These are phyloP conservation scores for Drosophila navojoa DNA, from an alignment of 1,140 invertebrate species.

Conservation along the genomic window DNA sequence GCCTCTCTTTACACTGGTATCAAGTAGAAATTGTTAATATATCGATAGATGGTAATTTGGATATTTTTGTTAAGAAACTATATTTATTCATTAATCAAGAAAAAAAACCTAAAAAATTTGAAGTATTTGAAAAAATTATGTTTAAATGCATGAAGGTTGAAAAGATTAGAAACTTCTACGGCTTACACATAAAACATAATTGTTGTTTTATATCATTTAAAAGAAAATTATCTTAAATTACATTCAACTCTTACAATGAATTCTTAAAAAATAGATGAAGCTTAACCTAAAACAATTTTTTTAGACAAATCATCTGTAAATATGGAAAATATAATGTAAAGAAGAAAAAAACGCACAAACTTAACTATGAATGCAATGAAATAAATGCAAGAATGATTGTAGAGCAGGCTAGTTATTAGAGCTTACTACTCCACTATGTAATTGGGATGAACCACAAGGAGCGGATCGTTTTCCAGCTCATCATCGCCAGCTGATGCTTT, in stretches of 20 bases:
- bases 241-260: slow-evolving; percentile 5
- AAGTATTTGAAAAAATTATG: background rate
- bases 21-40: too few species aligned
- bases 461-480: slow-evolving; percentile 91
- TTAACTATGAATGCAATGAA: slow-evolving; percentile 11
- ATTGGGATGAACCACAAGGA: slow-evolving; percentile 97
- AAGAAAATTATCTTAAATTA: slow-evolving; percentile 5
- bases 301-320: background rate
- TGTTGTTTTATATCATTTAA: background rate
- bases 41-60: background rate
- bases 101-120: background rate
- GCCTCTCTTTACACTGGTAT: background rate
- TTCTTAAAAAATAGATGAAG: slow-evolving; percentile 14
- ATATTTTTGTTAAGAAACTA: background rate
- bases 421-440: slow-evolving; percentile 91
- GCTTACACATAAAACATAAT: background rate
- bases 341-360: slow-evolving; percentile 15
- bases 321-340: too few species aligned
- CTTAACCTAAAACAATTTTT: background rate
- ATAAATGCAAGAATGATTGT: background rate
- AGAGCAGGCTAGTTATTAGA: background rate
- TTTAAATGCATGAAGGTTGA: background rate
- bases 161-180: background rate
- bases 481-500: slow-evolving; percentile 62
- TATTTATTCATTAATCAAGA: background rate